Evolutionary conservation across 1,140 invertebrate species (phyloP).

Genomic region (Procambarus virginalis): DNA sequence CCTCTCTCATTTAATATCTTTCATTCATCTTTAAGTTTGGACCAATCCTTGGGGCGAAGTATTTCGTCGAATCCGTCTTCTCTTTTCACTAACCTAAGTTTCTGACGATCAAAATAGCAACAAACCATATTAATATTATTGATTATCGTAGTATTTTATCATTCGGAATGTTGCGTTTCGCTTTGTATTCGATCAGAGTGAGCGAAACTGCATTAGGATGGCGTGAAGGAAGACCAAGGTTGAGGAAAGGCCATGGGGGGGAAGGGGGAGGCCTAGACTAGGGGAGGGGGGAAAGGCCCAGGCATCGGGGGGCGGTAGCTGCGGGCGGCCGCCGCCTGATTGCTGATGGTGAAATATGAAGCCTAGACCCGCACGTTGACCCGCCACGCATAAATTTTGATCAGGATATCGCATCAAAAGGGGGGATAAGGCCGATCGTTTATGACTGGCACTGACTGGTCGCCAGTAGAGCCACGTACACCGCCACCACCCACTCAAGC

Average conservation of each 20-base stretch:
- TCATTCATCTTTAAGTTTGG: background rate
- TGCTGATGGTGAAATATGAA: constrained; percentile 65
- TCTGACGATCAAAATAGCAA: too few species aligned
- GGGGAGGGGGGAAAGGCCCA: too few species aligned
- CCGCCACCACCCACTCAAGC: background rate
- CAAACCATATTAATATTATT: too few species aligned
- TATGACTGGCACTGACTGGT: constrained; percentile 41
- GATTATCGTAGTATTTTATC: too few species aligned
- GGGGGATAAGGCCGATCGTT: constrained; percentile 6
- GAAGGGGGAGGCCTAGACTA: too few species aligned
- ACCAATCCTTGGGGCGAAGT: too few species aligned
- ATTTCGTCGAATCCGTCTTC: too few species aligned
- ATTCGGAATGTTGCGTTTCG: too few species aligned
- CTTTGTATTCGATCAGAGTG: background rate
- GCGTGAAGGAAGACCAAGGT: too few species aligned
- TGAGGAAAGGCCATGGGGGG: too few species aligned
- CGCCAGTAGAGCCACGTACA: background rate
- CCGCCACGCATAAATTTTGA: constrained; percentile 63
- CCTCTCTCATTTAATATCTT: background rate
- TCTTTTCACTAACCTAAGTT: too few species aligned
- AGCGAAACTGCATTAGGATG: background rate
- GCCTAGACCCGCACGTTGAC: constrained; percentile 43
- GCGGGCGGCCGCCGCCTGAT: constrained; percentile 48
- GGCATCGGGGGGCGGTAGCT: background rate
- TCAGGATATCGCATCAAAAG: constrained; percentile 56